Evolutionary conservation across 2,888 invertebrate genomes (phyloP).

Genomic region (Atethmia centrago): DNA sequence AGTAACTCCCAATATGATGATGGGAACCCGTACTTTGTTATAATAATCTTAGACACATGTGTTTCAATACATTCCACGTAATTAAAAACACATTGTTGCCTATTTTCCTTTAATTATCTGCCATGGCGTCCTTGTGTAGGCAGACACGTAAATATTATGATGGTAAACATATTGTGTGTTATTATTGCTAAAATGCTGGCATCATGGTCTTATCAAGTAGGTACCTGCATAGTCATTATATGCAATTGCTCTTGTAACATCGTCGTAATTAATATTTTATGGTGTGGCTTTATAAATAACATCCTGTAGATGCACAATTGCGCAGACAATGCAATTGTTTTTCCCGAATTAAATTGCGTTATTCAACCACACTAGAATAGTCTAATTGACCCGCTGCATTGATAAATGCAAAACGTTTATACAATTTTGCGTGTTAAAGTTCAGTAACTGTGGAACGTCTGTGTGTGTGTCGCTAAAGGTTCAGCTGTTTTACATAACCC

Average conservation of each 20-base stretch:
- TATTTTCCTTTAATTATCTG: slow-evolving; percentile 40
- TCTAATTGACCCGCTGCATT: neutral
- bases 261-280: slow-evolving; percentile 29
- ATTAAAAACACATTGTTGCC: slow-evolving; percentile 59
- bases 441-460: too few species aligned
- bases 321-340: neutral
- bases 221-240: slow-evolving; percentile 32
- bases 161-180: slow-evolving; percentile 15
- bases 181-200: slow-evolving; percentile 26
- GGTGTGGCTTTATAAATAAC: neutral
- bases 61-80: slow-evolving; percentile 37
- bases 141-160: slow-evolving; percentile 43
- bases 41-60: slow-evolving; percentile 47
- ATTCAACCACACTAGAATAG: neutral
- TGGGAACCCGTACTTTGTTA: slow-evolving; percentile 36
- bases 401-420: too few species aligned
- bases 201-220: slow-evolving; percentile 20
- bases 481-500: too few species aligned
- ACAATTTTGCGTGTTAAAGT: too few species aligned
- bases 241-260: slow-evolving; percentile 42
- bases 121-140: slow-evolving; percentile 33
- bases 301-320: slow-evolving; percentile 11
- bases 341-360: neutral
- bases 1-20: slow-evolving; percentile 3
- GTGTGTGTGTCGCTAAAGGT: too few species aligned